These are phyloP conservation scores for Muraenolepis orangiensis DNA, from an alignment of 2,797 vertebrate species.

Conservation along the genomic window DNA sequence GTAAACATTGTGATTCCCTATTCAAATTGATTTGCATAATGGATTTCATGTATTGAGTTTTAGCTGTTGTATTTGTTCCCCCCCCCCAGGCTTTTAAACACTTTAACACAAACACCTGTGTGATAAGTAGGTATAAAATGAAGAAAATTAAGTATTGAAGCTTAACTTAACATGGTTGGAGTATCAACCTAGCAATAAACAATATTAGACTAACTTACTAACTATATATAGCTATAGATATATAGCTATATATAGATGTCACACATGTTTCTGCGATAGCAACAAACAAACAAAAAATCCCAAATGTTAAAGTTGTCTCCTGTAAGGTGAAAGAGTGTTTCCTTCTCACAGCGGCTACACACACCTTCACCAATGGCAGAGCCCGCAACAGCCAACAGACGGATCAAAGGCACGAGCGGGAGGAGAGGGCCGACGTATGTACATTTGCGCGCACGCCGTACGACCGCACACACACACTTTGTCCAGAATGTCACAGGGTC, in stretches of 20 bases:
- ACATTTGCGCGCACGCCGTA: neutral
- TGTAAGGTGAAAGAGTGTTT: slow-evolving; percentile 34
- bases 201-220: neutral
- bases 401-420: slow-evolving; percentile 85
- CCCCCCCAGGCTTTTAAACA: no score
- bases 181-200: no score
- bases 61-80: no score
- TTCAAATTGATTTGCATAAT: neutral
- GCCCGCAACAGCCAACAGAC: slow-evolving; percentile 85
- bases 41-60: neutral
- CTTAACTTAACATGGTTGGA: neutral
- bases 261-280: neutral
- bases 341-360: slow-evolving; percentile 77
- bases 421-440: slow-evolving; percentile 93
- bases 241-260: neutral
- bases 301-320: neutral
- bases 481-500: no score
- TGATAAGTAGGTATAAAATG: neutral
- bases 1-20: neutral
- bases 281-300: neutral
- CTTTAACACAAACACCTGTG: neutral
- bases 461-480: neutral
- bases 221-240: no score
- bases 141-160: neutral
- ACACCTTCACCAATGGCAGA: slow-evolving; percentile 89